Base-by-base conservation (phyloP, 2,797 vertebrate genomes). In the Alca torda region DNA sequence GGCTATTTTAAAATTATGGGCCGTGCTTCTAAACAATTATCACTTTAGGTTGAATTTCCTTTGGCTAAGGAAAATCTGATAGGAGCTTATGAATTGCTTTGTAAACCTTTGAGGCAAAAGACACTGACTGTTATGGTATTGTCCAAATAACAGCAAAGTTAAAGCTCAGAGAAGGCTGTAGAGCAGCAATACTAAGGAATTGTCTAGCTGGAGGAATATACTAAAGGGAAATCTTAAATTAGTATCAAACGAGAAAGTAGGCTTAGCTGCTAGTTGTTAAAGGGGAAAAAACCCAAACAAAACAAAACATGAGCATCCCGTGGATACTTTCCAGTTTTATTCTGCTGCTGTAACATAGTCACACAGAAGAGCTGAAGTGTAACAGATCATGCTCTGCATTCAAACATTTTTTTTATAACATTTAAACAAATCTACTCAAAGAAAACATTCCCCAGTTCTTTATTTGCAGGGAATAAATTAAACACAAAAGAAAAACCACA, bases 261-360 rank as follows among this genome's bases (percentile, higher is more conserved):
- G 11, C 31, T 81, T 84, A 87, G 26, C 18, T 10, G 20, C 11
- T 85, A 39, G 19, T 73, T 82, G 48, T 33, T 39, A 56, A 84
- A 64, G 48, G 6, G 7, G 26, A 69, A 10, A 43, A 13, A 2
- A 9, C 2, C 6, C 14, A 48, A 50, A 41, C 18, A 19, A 12
- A 21, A 4, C 26, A 84, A 67, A 63, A 64, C 18, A 56, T 3
- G 21, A 54, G 16, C 24, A 46, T 77, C 59, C 88, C 5, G 1
- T 89, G 81, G 87, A 74, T 92, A 93, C 83, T 94, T 94, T 96
- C 93, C 96, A 96, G 88, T 97, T 98, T 98, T 98, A 98, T 98
- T 98, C 94, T 96, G 95, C 89, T 97, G 84, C 97, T 90, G 81
- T 93, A 93, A 89, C 68, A 85, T n/a, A 93, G 81, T 97, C 95